phyloP scores from a whole-genome alignment of 2,888 invertebrate species.

The Caenorhabditis sinica region DNA sequence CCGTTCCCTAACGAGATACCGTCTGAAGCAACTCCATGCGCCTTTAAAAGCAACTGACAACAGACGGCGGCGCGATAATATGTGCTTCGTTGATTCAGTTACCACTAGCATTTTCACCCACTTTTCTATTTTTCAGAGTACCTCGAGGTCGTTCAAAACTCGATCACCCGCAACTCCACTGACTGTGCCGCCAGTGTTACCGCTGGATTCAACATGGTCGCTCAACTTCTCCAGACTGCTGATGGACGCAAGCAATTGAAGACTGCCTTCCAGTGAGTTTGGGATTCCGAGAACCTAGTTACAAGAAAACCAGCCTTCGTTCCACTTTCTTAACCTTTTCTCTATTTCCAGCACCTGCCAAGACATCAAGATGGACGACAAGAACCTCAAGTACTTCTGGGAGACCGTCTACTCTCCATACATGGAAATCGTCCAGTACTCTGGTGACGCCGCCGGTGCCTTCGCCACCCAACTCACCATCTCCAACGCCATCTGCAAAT shows the following conservation, averaged over 20 bases:
- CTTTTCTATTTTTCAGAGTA: conserved; percentile 88
- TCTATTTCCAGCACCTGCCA: conserved; percentile 70
- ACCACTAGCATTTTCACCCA: too few relatives aligned
- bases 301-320: not conserved
- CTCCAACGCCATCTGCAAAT: conserved; percentile 70
- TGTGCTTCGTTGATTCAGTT: too few relatives aligned
- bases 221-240: conserved; percentile 70
- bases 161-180: conserved; percentile 87
- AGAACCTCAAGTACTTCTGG: conserved; percentile 88
- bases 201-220: conserved; percentile 72
- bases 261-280: conserved; percentile 70
- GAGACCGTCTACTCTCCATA: conserved; percentile 91
- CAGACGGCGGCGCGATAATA: too few relatives aligned
- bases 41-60: too few relatives aligned
- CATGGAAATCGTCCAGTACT: conserved; percentile 95
- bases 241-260: conserved; percentile 69
- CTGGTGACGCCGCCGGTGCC: conserved; percentile 85
- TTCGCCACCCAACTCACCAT: conserved; percentile 68
- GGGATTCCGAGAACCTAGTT: too few relatives aligned
- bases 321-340: not conserved
- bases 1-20: too few relatives aligned
- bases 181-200: conserved; percentile 74
- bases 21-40: too few relatives aligned
- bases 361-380: conserved; percentile 64
- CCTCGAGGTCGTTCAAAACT: conserved; percentile 89